Percentiles rank a stretch among this genome's conserved stretches.
Evolutionary conservation across 2,888 invertebrate genomes (phyloP).

Genomic region (Emmelina monodactyla): DNA sequence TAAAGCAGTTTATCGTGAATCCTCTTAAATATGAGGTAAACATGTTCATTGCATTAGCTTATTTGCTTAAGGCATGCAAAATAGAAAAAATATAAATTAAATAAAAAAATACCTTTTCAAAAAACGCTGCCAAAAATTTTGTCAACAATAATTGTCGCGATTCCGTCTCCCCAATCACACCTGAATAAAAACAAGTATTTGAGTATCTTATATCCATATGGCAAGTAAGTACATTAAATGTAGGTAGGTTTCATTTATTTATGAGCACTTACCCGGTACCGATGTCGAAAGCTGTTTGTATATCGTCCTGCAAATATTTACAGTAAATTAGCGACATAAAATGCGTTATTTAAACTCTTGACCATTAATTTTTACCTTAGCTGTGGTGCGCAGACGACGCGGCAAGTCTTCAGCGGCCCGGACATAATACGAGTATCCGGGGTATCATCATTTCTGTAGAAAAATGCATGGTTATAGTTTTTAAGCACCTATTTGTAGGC

Average conservation of each 20-base stretch:
- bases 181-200: conserved; percentile 19
- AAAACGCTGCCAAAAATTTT: conserved; percentile 47
- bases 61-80: too few relatives aligned
- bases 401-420: conserved; percentile 37
- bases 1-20: too few relatives aligned
- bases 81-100: too few relatives aligned
- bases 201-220: not conserved
- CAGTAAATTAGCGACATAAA: too few relatives aligned
- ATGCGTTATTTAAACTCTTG: not conserved
- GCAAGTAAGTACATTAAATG: not conserved
- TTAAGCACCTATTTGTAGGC: too few relatives aligned
- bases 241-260: too few relatives aligned
- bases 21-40: too few relatives aligned
- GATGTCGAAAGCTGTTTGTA: conserved; percentile 35
- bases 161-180: conserved; percentile 16
- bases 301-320: conserved; percentile 34
- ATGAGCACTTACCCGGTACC: conserved; percentile 23
- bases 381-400: conserved; percentile 43
- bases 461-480: too few relatives aligned
- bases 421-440: conserved; percentile 33
- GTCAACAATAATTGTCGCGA: conserved; percentile 33
- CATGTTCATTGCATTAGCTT: too few relatives aligned
- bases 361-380: conserved; percentile 27
- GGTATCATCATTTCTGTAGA: conserved; percentile 35
- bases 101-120: conserved; percentile 49